Conservation (phyloP, 2,113 vertebrate species). For the Chroicocephalus ridibundus region DNA sequence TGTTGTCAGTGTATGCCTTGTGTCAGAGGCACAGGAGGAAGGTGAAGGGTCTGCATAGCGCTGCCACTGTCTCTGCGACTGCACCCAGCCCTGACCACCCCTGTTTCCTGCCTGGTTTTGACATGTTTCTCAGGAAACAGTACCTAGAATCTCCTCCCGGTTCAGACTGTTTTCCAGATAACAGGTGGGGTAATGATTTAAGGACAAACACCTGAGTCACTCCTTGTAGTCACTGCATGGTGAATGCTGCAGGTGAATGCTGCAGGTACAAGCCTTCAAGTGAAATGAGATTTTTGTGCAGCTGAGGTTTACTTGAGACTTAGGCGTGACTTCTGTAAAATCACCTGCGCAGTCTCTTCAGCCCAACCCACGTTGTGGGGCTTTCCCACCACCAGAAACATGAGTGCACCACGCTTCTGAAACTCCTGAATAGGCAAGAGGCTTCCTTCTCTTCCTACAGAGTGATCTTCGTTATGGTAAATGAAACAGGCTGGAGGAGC, state of each 20-base stretch:
- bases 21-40: not conserved
- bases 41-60: not conserved
- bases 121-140: not conserved
- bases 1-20: fast-evolving
- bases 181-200: not conserved
- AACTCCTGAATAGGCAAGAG: slow-evolving; percentile 55
- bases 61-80: not conserved
- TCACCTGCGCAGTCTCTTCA: not conserved
- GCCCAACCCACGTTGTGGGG: not conserved
- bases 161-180: not conserved
- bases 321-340: not conserved
- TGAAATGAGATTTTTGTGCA: not conserved
- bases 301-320: not conserved
- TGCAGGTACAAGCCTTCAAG: not conserved
- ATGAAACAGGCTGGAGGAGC: not conserved
- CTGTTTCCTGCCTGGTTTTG: not conserved
- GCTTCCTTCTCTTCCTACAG: slow-evolving; percentile 18
- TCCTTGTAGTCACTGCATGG: not conserved
- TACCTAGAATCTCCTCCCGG: not conserved
- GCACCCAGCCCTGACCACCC: not conserved
- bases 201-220: not conserved
- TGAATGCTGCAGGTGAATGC: not conserved
- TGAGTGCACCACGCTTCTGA: slow-evolving; percentile 5
- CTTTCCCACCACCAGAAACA: slow-evolving; percentile 41
- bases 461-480: slow-evolving; percentile 5